A percentile compares a stretch with the other conserved stretches of the same genome.
Conservation (phyloP, 2,888 invertebrate genomes). For the Ariolimax columbianus region DNA sequence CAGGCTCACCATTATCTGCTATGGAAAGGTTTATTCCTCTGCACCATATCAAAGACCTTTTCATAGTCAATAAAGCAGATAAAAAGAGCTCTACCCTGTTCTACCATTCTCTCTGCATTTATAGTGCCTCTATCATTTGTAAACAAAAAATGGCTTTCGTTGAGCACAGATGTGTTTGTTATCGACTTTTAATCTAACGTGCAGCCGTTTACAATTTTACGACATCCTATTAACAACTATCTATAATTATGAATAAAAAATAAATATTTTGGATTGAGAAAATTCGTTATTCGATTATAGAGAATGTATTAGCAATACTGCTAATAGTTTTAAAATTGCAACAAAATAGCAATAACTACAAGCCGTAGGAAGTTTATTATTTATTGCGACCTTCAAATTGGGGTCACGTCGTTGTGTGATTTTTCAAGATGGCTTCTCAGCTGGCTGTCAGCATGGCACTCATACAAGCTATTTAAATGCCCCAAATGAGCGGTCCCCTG, state of each 20-base stretch:
- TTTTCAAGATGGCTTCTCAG: constrained; percentile 38
- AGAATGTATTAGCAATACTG: background rate
- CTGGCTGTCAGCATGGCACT: constrained; percentile 38
- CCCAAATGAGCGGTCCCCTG: constrained; percentile 44
- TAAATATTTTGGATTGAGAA: background rate
- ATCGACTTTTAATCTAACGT: too few species aligned
- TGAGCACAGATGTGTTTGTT: too few species aligned
- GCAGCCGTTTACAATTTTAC: too few species aligned
- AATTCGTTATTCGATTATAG: background rate
- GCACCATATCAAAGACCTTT: too few species aligned
- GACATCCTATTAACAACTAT: background rate
- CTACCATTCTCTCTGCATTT: too few species aligned
- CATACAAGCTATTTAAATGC: constrained; percentile 20
- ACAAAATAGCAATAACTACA: background rate
- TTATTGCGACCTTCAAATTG: constrained; percentile 11
- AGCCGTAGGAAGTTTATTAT: background rate
- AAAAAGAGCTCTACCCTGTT: too few species aligned
- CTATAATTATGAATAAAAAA: background rate
- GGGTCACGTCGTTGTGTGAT: background rate
- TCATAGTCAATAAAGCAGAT: too few species aligned
- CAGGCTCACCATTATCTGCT: too few species aligned
- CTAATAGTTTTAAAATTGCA: background rate
- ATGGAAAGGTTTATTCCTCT: too few species aligned
- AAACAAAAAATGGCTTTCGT: too few species aligned
- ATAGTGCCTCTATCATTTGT: too few species aligned